Conservation (phyloP, 2,113 vertebrate species). For the Saccopteryx bilineata region DNA sequence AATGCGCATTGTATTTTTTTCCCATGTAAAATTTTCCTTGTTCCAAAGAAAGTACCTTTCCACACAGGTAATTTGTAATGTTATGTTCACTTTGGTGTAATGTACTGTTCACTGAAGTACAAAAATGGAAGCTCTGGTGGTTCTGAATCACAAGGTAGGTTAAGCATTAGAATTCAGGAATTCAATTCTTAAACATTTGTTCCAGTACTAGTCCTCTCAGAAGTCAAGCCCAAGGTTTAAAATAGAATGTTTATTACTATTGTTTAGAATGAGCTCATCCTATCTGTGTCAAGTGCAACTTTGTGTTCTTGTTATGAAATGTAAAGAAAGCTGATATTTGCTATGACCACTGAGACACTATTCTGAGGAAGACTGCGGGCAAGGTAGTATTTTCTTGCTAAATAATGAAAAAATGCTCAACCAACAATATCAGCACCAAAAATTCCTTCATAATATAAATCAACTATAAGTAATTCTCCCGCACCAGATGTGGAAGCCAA, state of each 20-base stretch:
- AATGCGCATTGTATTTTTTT: background rate
- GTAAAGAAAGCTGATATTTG: background rate
- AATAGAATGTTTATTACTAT: background rate
- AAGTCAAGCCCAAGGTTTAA: background rate
- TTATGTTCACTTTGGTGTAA: background rate
- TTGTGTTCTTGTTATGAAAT: slow-evolving; percentile 8
- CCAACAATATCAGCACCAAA: background rate
- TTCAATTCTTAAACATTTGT: background rate
- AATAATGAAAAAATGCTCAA: background rate
- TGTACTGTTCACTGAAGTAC: background rate
- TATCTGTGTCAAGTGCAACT: background rate
- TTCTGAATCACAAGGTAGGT: background rate
- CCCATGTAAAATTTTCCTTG: background rate
- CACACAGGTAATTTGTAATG: background rate
- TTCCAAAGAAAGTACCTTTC: background rate
- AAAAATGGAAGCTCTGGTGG: background rate
- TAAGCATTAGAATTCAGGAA: background rate
- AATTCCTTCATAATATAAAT: background rate
- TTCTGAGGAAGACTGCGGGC: background rate
- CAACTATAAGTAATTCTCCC: background rate
- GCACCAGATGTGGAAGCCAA: background rate
- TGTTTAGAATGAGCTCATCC: background rate
- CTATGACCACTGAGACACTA: background rate
- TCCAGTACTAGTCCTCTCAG: background rate
- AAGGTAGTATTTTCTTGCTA: background rate